Evolutionary conservation across 30 jellyfish, hydroid and myxozoan species (phyloP), one percentile per base, ranked within the genome.

Genomic region (Turritopsis dohrnii): DNA sequence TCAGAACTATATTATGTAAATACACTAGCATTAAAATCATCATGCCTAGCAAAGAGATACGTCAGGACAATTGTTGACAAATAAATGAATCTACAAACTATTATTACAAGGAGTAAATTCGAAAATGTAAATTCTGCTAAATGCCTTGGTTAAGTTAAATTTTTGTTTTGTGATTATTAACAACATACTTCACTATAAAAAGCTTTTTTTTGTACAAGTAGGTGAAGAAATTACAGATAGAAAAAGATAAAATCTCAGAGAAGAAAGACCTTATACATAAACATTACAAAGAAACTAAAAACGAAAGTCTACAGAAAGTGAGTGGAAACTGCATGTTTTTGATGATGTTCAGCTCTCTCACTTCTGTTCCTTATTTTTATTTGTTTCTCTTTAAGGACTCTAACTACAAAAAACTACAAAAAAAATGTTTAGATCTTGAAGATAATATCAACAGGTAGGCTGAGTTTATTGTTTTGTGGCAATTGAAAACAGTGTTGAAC

Each of bases 301-400:
- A 52, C 28, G 88, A 71, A 72, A 21, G 41, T 18, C 24, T 25
- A 25, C 25, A 72, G 21, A 84, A 84, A 80, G 90, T 84, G 30
- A 69, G 77, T 69, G 73, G 19, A 60, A 60, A 21, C 21, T 60
- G 21, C 0, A 18, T 60, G 73, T 60, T 60, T 18, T 23, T 18
- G 0, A 60, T n/a, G n/a, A n/a, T n/a, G n/a, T n/a, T n/a, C n/a
- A n/a, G n/a, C n/a, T n/a, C n/a, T n/a, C n/a, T n/a, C n/a, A n/a
- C n/a, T n/a, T n/a, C n/a, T n/a, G n/a, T n/a, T n/a, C n/a, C n/a
- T n/a, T n/a, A n/a, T n/a, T 22, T 21, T 22, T 21, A 69, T 69
- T 22, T 22, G 17, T 69, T 22, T 69, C 17, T 22, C 5, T 69
- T 22, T 8, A 9, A 25, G 83, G 54, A 25, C 41, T n/a, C 60